Conservation (phyloP, 2,888 invertebrate genomes). For the Melanotus villosus region DNA sequence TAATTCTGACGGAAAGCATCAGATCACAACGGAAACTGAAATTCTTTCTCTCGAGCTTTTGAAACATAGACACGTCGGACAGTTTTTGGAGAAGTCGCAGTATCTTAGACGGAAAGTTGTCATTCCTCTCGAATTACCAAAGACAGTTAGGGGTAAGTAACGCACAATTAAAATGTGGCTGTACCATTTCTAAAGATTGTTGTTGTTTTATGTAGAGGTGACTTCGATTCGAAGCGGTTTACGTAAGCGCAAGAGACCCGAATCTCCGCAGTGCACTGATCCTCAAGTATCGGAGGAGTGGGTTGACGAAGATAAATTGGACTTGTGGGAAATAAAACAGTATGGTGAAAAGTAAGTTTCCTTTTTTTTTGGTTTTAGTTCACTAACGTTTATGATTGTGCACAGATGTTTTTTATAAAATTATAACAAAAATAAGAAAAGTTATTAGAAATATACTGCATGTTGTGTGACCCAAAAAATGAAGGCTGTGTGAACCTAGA, state of each 20-base stretch:
- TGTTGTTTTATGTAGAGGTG: conserved; percentile 76
- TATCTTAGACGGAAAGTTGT: conserved; percentile 94
- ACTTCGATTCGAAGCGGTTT: conserved; percentile 95
- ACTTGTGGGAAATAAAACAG: conserved; percentile 96
- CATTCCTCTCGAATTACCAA: conserved; percentile 93
- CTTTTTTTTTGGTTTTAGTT: neutral
- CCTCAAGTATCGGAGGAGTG: conserved; percentile 96
- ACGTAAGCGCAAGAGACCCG: conserved; percentile 92
- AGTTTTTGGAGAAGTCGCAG: conserved; percentile 90
- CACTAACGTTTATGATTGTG: too few species aligned
- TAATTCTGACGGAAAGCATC: conserved; percentile 88
- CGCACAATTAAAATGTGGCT: too few species aligned
- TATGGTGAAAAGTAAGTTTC: conserved; percentile 84
- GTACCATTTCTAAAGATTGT: too few species aligned
- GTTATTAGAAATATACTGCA: too few species aligned
- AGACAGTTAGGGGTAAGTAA: conserved; percentile 84
- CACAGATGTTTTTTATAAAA: too few species aligned
- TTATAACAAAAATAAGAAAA: too few species aligned
- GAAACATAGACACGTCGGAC: conserved; percentile 89
- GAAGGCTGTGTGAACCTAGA: too few species aligned
- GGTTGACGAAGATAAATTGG: conserved; percentile 96
- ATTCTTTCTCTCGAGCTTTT: conserved; percentile 93
- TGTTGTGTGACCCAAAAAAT: too few species aligned
- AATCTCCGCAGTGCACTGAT: conserved; percentile 94
- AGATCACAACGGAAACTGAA: conserved; percentile 96